Conservation (phyloP, 2,113 vertebrate genomes). For the Burhinus oedicnemus region DNA sequence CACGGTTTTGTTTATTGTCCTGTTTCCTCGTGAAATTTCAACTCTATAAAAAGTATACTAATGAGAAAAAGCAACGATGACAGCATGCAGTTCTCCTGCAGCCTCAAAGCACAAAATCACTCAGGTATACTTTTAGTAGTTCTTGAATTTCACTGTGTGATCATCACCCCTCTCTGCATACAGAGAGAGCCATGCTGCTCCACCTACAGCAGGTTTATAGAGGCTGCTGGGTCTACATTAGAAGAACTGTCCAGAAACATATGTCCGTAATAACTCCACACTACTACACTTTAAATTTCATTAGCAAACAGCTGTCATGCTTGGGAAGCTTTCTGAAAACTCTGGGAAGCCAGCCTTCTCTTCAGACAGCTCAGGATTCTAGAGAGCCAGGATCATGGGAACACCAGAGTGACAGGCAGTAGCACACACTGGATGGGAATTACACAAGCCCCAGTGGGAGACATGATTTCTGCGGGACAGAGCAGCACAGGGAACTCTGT, state of each 20-base stretch:
- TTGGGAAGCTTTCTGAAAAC: not conserved
- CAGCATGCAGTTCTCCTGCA: not conserved
- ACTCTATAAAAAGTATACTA: not conserved
- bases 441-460: accelerated
- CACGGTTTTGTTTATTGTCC: not conserved
- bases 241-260: not conserved
- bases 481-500: not conserved
- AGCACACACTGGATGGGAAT: not conserved
- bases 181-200: not conserved
- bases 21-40: not conserved
- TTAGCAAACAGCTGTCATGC: not conserved
- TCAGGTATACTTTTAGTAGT: not conserved
- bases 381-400: not conserved
- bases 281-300: not conserved
- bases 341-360: not conserved
- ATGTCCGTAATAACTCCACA: not conserved
- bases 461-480: not conserved
- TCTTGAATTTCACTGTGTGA: not conserved
- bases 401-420: not conserved
- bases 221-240: not conserved
- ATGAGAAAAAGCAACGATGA: not conserved
- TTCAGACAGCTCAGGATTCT: not conserved
- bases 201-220: not conserved
- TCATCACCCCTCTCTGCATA: not conserved
- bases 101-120: not conserved